A percentile compares a stretch with the other conserved stretches of the same genome.
phyloP scores from a whole-genome alignment of 1,140 invertebrate genomes.

The Apis mellifera region Amel_HAv3.1 CM009936.2:4108001-4108500 shows the following conservation, averaged over 20 bases:
- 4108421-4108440: too few relatives aligned
- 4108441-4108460: too few relatives aligned
- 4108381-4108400: too few relatives aligned
- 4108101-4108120: too few relatives aligned
- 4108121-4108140: background rate
- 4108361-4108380: background rate
- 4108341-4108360: background rate
- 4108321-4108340: background rate
- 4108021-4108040: conserved; percentile 18
- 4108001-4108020: conserved; percentile 28
- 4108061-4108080: conserved; percentile 9
- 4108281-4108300: conserved; percentile 23
- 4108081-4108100: conserved; percentile 11
- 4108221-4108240: background rate
- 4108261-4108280: background rate
- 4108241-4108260: conserved; percentile 24
- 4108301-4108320: conserved; percentile 1
- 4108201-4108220: too few relatives aligned
- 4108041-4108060: background rate
- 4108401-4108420: too few relatives aligned
- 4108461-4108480: too few relatives aligned
- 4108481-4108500: too few relatives aligned
- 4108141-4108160: background rate
- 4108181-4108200: background rate
- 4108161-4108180: background rate